Base-by-base conservation (phyloP, 2,888 invertebrate species). In the Sepiola atlantica region DNA sequence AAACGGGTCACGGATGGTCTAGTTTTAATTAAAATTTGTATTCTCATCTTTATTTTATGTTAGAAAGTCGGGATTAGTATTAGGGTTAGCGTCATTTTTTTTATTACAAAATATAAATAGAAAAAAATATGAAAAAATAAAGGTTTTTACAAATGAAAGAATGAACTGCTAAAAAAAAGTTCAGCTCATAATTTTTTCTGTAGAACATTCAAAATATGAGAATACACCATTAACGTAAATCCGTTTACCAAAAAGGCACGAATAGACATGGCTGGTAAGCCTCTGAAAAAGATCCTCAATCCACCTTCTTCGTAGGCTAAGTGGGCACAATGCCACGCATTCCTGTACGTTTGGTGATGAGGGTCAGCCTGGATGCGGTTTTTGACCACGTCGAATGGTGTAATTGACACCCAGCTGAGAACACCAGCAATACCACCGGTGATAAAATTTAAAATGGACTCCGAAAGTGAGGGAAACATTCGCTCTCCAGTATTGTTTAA, bases 331-430 rank as follows among this genome's bases (percentile, higher is more conserved):
- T 98, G 98, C 94, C 97, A 96, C 95, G 98, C 98, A 91, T 98
- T 98, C 92, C 97, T 97, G 96, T 98, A 98, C 94, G 96, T 95
- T 3, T 98, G 95, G 45, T 95, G 94, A 20, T 96, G 95, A 8
- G 95, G 97, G 96, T 98, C 98, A 0, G 98, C 98, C 97, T 98
- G 98, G 95, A 98, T 98, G 93, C 98, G 98, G 24, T 98, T 98
- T 97, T 98, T 98, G 4, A 98, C 97, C 77, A 98, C 98, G 97
- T 98, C 98, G 93, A 98, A 97, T 0, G 98, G 98, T 96, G 98
- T 98, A 4, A 98, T 98, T 28, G 98, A 97, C 32, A 98, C 97
- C 98, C 98, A 98, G 0, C 98, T 98, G 4, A 98, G 91, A 12
- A 98, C 97, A 4, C 98, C 98, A 95, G 97, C 97, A 24, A 96